Percentiles rank a stretch among this genome's conserved stretches.
Evolutionary conservation across 2,888 invertebrate species (phyloP).

Genomic region (Tholera decimalis): DNA sequence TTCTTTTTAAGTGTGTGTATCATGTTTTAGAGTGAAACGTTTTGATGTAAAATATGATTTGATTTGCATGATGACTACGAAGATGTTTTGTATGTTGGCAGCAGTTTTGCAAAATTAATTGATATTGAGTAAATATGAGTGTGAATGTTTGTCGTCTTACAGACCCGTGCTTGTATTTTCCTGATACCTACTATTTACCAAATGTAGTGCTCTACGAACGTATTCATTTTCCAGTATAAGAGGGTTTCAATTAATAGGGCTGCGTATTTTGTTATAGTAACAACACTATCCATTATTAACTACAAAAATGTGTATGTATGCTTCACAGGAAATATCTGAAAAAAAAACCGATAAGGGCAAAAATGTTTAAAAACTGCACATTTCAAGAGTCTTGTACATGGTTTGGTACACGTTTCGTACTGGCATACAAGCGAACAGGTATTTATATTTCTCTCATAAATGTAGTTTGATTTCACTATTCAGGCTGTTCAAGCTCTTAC

Average conservation of each 20-base stretch:
- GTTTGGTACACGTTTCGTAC: background rate
- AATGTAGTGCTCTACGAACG: background rate
- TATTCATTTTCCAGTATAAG: background rate
- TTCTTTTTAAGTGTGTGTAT: conserved; percentile 52
- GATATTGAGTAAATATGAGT: background rate
- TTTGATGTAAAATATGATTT: conserved; percentile 36
- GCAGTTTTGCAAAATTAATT: conserved; percentile 7
- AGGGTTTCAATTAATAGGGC: background rate
- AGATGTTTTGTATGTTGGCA: background rate
- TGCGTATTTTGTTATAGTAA: background rate
- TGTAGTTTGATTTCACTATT: conserved; percentile 42
- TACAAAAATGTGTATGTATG: background rate
- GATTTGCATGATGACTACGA: conserved; percentile 1
- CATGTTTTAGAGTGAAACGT: conserved; percentile 21
- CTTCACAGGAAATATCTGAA: background rate
- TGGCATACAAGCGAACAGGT: conserved; percentile 9
- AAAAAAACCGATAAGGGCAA: conserved; percentile 2
- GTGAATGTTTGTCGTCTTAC: too few relatives aligned
- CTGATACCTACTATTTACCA: conserved; percentile 1
- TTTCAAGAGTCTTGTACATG: conserved; percentile 19
- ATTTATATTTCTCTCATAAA: conserved; percentile 42
- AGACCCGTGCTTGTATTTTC: background rate
- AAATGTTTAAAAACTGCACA: conserved; percentile 20
- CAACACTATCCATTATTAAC: background rate
- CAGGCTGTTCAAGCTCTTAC: conserved; percentile 39